Base-by-base conservation (phyloP, 1,140 invertebrate genomes). In the Epicauta chinensis region DNA sequence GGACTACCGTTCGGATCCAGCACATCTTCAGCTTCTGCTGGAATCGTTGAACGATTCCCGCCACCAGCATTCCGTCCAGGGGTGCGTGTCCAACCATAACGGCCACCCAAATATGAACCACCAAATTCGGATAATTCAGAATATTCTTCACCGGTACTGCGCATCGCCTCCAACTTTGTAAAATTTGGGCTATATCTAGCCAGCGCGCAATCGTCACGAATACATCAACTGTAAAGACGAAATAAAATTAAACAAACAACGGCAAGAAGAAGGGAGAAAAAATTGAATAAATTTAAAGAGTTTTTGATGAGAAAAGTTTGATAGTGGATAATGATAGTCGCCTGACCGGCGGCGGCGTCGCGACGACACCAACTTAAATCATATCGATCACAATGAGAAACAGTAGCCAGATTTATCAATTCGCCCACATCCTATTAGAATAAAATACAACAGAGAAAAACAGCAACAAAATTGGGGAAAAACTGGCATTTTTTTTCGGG, bases 141-240 rank as follows among this genome's bases (percentile, higher is more conserved):
- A 60, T 79, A 68, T 65, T 79, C 77, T 64, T 79, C 77, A 65
- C 75, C 75, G 57, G 75, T 73, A 51, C 75, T 23, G 73, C 69
- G 74, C 75, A 55, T 72, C 74, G 64, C 59, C 30, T 23, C n/a
- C n/a, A n/a, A n/a, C n/a, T 23, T 23, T 23, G 4, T 5, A 23
- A 23, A 23, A 23, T 23, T 23, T 23, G 23, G 60, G 60, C 60
- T 58, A 55, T 38, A 44, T 44, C 52, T 60, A 58, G 58, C 60
- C 60, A 47, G 48, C 39, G 47, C 51, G 53, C 58, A 49, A 55
- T 63, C 64, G 65, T 68, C 66, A 68, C 66, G 66, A 68, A 47
- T 60, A 66, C 32, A 61, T 61, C 42, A 66, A 44, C 66, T 67
- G 59, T 30, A 63, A 66, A 40, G n/a, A 43, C 47, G 58, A 51